Evolutionary conservation across 1,140 invertebrate genomes (phyloP), one percentile per base, ranked within the genome.

Genomic region (Mamestra configurata): DNA sequence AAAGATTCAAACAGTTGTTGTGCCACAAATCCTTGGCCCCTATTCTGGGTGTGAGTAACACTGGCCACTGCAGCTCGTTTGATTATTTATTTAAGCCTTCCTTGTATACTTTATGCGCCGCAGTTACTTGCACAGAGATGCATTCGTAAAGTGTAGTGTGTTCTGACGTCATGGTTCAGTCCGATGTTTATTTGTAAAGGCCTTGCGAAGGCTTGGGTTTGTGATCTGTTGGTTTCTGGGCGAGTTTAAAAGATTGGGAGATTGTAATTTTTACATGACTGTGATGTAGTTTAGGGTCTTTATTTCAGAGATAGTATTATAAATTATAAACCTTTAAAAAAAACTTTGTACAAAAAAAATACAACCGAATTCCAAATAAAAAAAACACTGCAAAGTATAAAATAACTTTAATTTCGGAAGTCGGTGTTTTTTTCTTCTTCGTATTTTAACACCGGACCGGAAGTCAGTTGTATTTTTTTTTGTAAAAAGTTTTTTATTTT

Each of bases 21-120:
- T 49, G 40, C 55, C 57, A 76, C 73, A 64, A 76, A 64, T 64
- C 73, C 73, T 76, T 76, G 55, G 73, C 73, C 73, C 10, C 71
- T 24, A 76, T 76, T 76, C 57, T 6, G 20, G 40, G 55, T 64
- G 73, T 76, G 57, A 76, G 57, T 31, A 46, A 76, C 57, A 8
- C n/a, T 59, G 71, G 35, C 53, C 51, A 64, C 55, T 76, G 73
- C 73, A 76, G 73, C 57, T 31, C 40, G 73, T 76, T 59, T 75
- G 35, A 75, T 75, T 76, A 64, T 64, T 76, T 76, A 76, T 76
- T 76, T 49, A 76, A 64, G 18, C 57, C 18, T 46, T 51, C 24
- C 22, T 61, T 76, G 57, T 64, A 76, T 76, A 76, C 43, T 76
- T 76, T 59, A 64, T 76, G 24, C 57, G 40, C 22, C 53, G 71